Conservation (phyloP, 92 coral and sea anemone species). For the Virgularia gustaviana region DNA sequence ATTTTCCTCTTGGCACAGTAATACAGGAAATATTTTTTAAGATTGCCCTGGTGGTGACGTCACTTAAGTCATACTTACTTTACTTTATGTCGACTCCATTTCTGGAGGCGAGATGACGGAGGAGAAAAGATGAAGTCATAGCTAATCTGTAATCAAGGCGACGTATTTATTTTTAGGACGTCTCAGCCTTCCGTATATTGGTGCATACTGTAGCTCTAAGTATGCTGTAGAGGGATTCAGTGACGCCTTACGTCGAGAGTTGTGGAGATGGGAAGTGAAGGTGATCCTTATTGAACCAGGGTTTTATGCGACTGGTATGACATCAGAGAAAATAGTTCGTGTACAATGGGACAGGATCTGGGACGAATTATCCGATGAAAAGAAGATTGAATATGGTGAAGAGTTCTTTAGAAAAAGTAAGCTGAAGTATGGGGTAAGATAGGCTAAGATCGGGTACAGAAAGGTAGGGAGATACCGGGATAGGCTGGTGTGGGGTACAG, state of each 20-base stretch:
- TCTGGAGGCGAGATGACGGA: too few relatives aligned
- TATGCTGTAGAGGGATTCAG: conserved; percentile 92
- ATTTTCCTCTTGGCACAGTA: too few relatives aligned
- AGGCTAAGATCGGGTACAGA: too few relatives aligned
- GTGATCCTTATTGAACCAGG: conserved; percentile 90
- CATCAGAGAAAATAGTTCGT: conserved; percentile 48
- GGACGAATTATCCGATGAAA: conserved; percentile 55
- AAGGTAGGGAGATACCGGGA: too few relatives aligned
- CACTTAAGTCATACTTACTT: too few relatives aligned
- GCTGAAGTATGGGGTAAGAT: too few relatives aligned
- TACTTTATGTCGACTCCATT: too few relatives aligned
- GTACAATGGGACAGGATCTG: conserved; percentile 60
- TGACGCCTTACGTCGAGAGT: conserved; percentile 89
- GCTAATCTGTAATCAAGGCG: not conserved
- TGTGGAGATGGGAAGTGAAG: conserved; percentile 52
- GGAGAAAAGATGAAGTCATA: not conserved
- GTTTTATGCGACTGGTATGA: conserved; percentile 72
- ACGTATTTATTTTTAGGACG: conserved; percentile 59
- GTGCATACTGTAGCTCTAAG: conserved; percentile 71
- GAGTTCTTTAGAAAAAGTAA: conserved; percentile 63
- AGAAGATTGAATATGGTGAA: conserved; percentile 74
- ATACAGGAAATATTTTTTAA: too few relatives aligned
- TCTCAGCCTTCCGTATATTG: conserved; percentile 61
- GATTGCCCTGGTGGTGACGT: too few relatives aligned
- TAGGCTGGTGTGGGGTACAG: conserved; percentile 61